Evolutionary conservation across 2,888 invertebrate species (phyloP), one percentile per base, ranked within the genome.

Genomic region (Lymantria monacha): DNA sequence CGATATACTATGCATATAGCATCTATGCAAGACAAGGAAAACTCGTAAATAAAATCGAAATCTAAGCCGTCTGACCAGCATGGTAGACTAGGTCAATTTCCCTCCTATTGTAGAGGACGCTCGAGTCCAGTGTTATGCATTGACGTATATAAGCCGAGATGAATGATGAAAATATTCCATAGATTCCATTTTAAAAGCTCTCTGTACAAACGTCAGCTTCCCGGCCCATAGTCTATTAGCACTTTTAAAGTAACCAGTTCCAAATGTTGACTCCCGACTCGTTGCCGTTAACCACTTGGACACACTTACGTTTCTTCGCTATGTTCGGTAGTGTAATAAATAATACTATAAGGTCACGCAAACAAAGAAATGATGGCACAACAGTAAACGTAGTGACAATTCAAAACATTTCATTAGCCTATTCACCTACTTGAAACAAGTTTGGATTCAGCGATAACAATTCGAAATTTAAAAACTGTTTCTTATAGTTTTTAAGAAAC

Each of bases 361-460:
- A 51, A 64, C 61, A 67, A 57, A 63, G 30, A 55, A 63, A 64
- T 43, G 44, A 51, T 49, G 22, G 47, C 37, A 55, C 55, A 61
- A 68, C 66, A 51, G 53, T 68, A 54, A 67, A 68, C 31, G 30
- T 30, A 43, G 15, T 30, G 37, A 30, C 15, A 30, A 55, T 55
- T 51, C 51, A 64, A 53, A 65, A 57, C 42, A 55, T 42, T 46
- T 52, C 55, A 33, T 68, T 65, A 65, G 44, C 69, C 65, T 47
- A 61, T 68, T 65, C 51, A 54, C 69, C 69, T 64, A 65, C 61
- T 44, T 55, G 36, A 13, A 52, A 46, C 42, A 33, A 56, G 48
- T 57, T 63, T 41, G 22, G 38, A 30, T 50, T 53, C 11, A 14
- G 42, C 31, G 42, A 49, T 48, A 52, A 46, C 22, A 14, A 56